Percentiles rank a stretch among this genome's conserved stretches.
phyloP scores from a whole-genome alignment of 2,113 vertebrate genomes.

The Ramphastos sulfuratus region DNA sequence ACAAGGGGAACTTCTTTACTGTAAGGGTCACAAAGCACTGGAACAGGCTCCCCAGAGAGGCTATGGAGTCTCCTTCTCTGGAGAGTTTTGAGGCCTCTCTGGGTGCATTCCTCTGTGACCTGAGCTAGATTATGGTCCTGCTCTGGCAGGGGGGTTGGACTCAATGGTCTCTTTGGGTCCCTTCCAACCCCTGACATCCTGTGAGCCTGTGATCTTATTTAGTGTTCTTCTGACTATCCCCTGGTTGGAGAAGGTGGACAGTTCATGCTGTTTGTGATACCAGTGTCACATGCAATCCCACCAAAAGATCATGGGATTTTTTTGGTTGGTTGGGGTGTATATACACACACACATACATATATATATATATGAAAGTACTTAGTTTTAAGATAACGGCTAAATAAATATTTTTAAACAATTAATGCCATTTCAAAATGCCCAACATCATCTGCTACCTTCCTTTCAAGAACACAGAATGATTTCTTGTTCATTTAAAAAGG shows the following conservation, averaged over 20 bases:
- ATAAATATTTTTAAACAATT: not conserved
- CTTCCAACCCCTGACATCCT: no score
- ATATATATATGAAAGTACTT: not conserved
- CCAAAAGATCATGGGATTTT: constrained; percentile 13
- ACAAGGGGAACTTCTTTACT: no score
- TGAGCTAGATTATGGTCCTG: no score
- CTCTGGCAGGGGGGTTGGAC: no score
- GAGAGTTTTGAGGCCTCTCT: no score
- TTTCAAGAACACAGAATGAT: not conserved
- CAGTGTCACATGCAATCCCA: not conserved
- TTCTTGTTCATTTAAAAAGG: not conserved
- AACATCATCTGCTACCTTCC: not conserved
- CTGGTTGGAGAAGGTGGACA: not conserved
- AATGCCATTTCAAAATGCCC: not conserved
- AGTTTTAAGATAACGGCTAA: not conserved
- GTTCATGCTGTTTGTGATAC: not conserved
- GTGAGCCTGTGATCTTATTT: not conserved
- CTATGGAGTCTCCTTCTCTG: no score
- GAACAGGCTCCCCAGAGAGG: no score
- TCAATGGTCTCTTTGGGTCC: no score
- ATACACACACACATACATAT: no score
- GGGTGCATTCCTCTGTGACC: no score
- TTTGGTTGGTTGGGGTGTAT: no score
- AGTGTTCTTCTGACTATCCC: not conserved
- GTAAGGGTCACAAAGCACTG: no score